Percentiles rank a stretch among this genome's conserved stretches.
Conservation (phyloP, 2,797 vertebrate genomes). For the Lycodopsis pacificus region DNA sequence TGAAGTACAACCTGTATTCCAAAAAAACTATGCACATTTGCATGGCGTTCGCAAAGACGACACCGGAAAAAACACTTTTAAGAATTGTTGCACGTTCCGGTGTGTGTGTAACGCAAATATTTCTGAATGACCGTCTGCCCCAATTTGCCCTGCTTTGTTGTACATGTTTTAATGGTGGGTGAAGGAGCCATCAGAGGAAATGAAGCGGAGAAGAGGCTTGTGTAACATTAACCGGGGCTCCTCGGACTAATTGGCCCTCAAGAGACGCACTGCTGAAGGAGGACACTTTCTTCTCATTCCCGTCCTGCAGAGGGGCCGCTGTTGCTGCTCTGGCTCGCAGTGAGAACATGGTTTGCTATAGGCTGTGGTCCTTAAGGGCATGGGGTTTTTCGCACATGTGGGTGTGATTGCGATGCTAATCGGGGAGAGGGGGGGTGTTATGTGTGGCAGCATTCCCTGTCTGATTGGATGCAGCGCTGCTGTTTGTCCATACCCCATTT, state of each 20-base stretch:
- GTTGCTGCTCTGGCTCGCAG: constrained; percentile 31
- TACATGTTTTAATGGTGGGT: constrained; percentile 39
- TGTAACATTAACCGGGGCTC: constrained; percentile 57
- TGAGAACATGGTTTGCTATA: constrained; percentile 16
- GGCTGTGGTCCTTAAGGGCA: constrained; percentile 25
- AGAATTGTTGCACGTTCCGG: background rate
- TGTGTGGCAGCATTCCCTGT: constrained; percentile 35
- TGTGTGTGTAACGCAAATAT: background rate
- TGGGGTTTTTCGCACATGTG: constrained; percentile 1
- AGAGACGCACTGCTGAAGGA: constrained; percentile 49
- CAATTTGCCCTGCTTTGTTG: constrained; percentile 50
- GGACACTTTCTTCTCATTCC: constrained; percentile 51
- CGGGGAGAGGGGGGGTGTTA: background rate
- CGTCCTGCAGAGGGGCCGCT: constrained; percentile 42
- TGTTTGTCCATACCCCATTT: constrained; percentile 52
- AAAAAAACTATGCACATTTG: background rate
- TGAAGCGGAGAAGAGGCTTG: constrained; percentile 45
- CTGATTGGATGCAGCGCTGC: constrained; percentile 41
- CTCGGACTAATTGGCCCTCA: constrained; percentile 70
- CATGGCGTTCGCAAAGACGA: background rate
- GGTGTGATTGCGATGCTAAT: constrained; percentile 7
- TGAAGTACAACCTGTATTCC: background rate
- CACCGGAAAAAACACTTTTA: background rate
- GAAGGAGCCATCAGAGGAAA: constrained; percentile 60
- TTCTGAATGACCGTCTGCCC: constrained; percentile 25